phyloP scores from a whole-genome alignment of 2,797 vertebrate genomes.

The Trematomus bernacchii region DNA sequence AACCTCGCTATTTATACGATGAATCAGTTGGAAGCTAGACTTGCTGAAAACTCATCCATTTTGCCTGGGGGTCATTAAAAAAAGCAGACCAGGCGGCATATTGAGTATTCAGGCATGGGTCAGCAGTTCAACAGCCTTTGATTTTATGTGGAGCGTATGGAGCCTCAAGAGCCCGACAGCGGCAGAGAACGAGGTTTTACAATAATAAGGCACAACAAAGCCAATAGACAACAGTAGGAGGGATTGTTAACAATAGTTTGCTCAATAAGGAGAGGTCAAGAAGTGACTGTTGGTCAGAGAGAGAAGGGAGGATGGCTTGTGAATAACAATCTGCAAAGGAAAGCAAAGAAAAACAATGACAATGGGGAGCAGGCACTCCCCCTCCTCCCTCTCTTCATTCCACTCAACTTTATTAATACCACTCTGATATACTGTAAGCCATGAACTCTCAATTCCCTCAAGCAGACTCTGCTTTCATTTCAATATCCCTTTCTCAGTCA shows the following conservation, averaged over 20 bases:
- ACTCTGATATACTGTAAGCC: conserved; percentile 49
- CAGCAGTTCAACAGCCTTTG: conserved; percentile 37
- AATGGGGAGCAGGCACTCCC: conserved; percentile 12
- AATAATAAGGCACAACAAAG: conserved; percentile 23
- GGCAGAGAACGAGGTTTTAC: neutral
- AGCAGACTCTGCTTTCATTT: conserved; percentile 51
- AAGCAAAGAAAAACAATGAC: conserved; percentile 27
- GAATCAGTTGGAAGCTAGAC: conserved; percentile 1
- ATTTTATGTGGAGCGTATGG: conserved; percentile 26
- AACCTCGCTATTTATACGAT: conserved; percentile 3
- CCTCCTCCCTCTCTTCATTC: conserved; percentile 25
- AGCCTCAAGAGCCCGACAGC: conserved; percentile 18
- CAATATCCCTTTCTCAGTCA: conserved; percentile 58
- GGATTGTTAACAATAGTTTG: conserved; percentile 28
- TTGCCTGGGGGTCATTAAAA: conserved; percentile 28
- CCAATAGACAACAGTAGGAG: neutral
- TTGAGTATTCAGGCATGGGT: conserved; percentile 31
- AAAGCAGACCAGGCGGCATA: conserved; percentile 23
- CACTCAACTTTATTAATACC: conserved; percentile 58
- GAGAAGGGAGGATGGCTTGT: conserved; percentile 27
- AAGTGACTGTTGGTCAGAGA: conserved; percentile 14
- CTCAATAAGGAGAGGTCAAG: conserved; percentile 40
- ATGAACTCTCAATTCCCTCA: conserved; percentile 31
- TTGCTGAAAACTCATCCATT: conserved; percentile 27
- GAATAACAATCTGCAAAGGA: conserved; percentile 42